phyloP scores from a whole-genome alignment of 2,797 vertebrate species.

The Leuciscus waleckii region DNA sequence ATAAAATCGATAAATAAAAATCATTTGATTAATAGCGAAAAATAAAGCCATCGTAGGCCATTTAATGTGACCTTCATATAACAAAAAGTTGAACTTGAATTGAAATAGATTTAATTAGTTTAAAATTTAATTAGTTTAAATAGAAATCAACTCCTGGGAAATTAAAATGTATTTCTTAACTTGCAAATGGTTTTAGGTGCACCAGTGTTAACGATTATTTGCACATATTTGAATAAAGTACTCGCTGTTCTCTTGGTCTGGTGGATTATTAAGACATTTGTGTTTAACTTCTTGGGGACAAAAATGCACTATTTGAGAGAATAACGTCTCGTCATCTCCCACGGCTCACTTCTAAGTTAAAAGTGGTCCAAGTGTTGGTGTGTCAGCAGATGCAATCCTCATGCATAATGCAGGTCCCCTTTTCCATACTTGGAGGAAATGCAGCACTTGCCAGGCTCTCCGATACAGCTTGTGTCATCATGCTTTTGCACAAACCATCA shows the following conservation, averaged over 20 bases:
- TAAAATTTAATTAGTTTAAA: not conserved
- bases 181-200: not conserved
- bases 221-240: slow-evolving; percentile 5
- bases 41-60: not conserved
- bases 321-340: slow-evolving; percentile 62
- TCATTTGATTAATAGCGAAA: not conserved
- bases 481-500: slow-evolving; percentile 41
- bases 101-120: too few species aligned
- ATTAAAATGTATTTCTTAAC: not conserved
- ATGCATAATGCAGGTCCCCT: slow-evolving; percentile 73
- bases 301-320: slow-evolving; percentile 60
- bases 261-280: slow-evolving; percentile 30
- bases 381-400: slow-evolving; percentile 68
- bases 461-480: slow-evolving; percentile 69
- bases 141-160: slow-evolving; percentile 10
- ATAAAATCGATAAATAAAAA: not conserved
- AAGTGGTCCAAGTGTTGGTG: slow-evolving; percentile 66
- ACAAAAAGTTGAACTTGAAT: not conserved
- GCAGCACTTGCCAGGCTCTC: slow-evolving; percentile 62
- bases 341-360: slow-evolving; percentile 64
- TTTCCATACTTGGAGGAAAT: slow-evolving; percentile 58
- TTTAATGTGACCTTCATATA: not conserved
- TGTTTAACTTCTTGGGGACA: slow-evolving; percentile 23
- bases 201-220: not conserved
- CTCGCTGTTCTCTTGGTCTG: not conserved